Evolutionary conservation across 2,113 vertebrate species (phyloP), one percentile per base, ranked within the genome.

Genomic region (Notarius quadriscutis): DNA sequence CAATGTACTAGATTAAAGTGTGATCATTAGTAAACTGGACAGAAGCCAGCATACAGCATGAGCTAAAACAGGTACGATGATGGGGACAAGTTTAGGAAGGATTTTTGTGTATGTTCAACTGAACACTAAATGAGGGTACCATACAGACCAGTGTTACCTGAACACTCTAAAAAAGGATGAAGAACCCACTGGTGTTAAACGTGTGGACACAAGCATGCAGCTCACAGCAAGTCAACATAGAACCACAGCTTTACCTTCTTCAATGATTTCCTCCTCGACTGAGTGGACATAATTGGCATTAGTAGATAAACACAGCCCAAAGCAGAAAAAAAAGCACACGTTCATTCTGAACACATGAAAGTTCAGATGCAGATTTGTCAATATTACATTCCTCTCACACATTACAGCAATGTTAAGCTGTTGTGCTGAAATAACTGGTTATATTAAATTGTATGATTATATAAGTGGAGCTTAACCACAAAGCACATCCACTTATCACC

Each of bases 271-370:
- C 88, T 92, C 90, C 90, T 86, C 90, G 87, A 91, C 90, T 90
- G 90, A 91, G 86, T 86, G 88, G 91, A 92, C 85, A 88, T 85
- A 92, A 90, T 87, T 91, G 84, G 65, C 85, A 93, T 93, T 92
- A 93, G 88, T 89, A 89, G 90, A 91, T 92, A 89, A 89, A 90
- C 92, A 86, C 69, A 85, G 89, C 25, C 57, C n/a, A 84, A 87
- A 84, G 90, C 87, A 89, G 83, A 89, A 69, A 48, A 41, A 82
- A 63, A 72, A 86, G 82, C 25, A 82, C 22, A 62, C 63, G 34
- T 62, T 77, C 72, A 63, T 62, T 77, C 57, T 85, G 41, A 41
- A 41, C 41, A 41, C 41, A 62, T 75, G 8, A 72, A 84, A 69
- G 50, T 84, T 48, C 22, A 83, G 48, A 25, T 53, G 7, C 50